phyloP scores from a whole-genome alignment of 2,113 vertebrate species.

The Felis catus region F.catus_Fca126_mat1.0 CM031419.1:3049001-3049500 shows the following conservation, averaged over 20 bases:
- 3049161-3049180: background rate
- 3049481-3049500: background rate
- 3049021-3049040: too few relatives aligned
- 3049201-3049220: background rate
- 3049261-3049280: rapidly evolving
- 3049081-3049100: rapidly evolving
- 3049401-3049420: background rate
- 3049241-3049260: rapidly evolving
- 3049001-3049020: rapidly evolving
- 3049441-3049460: background rate
- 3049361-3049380: rapidly evolving
- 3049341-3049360: rapidly evolving
- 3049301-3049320: rapidly evolving
- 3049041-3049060: background rate
- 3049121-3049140: background rate
- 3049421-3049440: background rate
- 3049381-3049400: rapidly evolving
- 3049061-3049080: rapidly evolving
- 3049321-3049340: background rate
- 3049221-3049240: rapidly evolving
- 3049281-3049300: rapidly evolving
- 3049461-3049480: background rate
- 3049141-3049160: rapidly evolving
- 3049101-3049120: rapidly evolving
- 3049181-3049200: background rate